Conservation (phyloP, 2,888 invertebrate genomes). For the Hemithea aestivaria region DNA sequence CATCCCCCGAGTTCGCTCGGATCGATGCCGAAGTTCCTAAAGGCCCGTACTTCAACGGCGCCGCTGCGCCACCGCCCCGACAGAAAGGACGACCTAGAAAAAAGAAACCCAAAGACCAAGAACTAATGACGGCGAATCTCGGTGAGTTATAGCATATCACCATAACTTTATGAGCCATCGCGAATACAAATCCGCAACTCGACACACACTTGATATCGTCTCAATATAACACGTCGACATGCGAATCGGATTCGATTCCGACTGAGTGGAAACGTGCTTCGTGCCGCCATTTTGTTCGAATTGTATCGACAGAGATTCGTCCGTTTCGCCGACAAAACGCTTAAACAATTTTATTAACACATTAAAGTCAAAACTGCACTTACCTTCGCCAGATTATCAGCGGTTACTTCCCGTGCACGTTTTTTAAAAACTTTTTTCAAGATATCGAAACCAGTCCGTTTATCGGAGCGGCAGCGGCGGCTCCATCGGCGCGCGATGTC, state of each 20-base stretch:
- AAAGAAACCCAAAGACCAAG: slow-evolving; percentile 94
- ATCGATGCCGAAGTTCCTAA: slow-evolving; percentile 71
- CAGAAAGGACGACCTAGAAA: slow-evolving; percentile 96
- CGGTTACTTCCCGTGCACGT: slow-evolving; percentile 68
- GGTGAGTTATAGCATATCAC: slow-evolving; percentile 78
- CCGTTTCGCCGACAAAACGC: slow-evolving; percentile 68
- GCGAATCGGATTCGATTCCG: no score
- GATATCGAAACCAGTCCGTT: slow-evolving; percentile 72
- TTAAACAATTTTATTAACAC: slow-evolving; percentile 75
- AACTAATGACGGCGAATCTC: slow-evolving; percentile 90
- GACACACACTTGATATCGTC: neutral
- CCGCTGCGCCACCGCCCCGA: slow-evolving; percentile 82
- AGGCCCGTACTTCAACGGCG: slow-evolving; percentile 79
- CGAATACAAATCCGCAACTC: slow-evolving; percentile 19
- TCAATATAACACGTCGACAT: slow-evolving; percentile 17
- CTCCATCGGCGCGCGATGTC: slow-evolving; percentile 33
- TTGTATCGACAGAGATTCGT: slow-evolving; percentile 44
- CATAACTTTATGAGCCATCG: slow-evolving; percentile 2
- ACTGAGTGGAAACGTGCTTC: slow-evolving; percentile 25
- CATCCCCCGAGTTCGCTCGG: slow-evolving; percentile 78
- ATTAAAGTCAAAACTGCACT: slow-evolving; percentile 77
- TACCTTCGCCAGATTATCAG: slow-evolving; percentile 71
- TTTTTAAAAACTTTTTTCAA: slow-evolving; percentile 56
- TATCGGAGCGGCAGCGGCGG: slow-evolving; percentile 59
- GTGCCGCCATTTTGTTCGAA: slow-evolving; percentile 40